Percentiles rank a stretch among this genome's conserved stretches.
Evolutionary conservation across 2,888 invertebrate species (phyloP).

Genomic region (Apomyelois bistriatella): DNA sequence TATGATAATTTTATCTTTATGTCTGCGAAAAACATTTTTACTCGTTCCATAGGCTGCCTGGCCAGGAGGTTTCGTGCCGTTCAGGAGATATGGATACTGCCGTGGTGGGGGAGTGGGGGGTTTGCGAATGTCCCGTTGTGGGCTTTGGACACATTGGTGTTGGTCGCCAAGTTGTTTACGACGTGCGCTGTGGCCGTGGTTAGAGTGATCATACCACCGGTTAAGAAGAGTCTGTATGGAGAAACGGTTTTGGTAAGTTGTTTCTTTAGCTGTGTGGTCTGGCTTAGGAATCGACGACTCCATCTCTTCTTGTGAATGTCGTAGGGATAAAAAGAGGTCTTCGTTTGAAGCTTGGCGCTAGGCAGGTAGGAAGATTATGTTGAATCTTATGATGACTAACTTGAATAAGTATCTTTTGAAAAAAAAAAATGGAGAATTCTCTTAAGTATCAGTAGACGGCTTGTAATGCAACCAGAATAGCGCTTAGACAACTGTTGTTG

Average conservation of each 20-base stretch:
- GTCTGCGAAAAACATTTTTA: constrained; percentile 59
- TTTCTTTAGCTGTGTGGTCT: not conserved
- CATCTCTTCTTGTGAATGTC: too few species aligned
- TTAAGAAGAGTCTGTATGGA: constrained; percentile 64
- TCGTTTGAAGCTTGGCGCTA: too few species aligned
- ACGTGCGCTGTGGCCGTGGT: constrained; percentile 51
- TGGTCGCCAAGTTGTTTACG: constrained; percentile 59
- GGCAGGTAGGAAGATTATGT: too few species aligned
- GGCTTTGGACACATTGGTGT: constrained; percentile 58
- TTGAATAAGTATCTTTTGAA: too few species aligned
- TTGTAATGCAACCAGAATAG: too few species aligned
- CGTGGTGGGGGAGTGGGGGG: constrained; percentile 67
- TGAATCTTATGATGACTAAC: too few species aligned
- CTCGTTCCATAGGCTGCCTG: constrained; percentile 47
- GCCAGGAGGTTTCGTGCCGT: constrained; percentile 62
- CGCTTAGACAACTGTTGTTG: too few species aligned
- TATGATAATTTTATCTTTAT: constrained; percentile 43
- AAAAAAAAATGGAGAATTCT: too few species aligned
- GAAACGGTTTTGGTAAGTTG: constrained; percentile 61
- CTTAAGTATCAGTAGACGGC: too few species aligned
- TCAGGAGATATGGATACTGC: constrained; percentile 67
- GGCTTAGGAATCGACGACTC: too few species aligned
- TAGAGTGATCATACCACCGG: constrained; percentile 53
- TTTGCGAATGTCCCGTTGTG: constrained; percentile 56
- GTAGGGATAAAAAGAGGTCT: too few species aligned